Evolutionary conservation across 2,888 invertebrate species (phyloP), one percentile per base, ranked within the genome.

Genomic region (Habrosyne pyritoides): DNA sequence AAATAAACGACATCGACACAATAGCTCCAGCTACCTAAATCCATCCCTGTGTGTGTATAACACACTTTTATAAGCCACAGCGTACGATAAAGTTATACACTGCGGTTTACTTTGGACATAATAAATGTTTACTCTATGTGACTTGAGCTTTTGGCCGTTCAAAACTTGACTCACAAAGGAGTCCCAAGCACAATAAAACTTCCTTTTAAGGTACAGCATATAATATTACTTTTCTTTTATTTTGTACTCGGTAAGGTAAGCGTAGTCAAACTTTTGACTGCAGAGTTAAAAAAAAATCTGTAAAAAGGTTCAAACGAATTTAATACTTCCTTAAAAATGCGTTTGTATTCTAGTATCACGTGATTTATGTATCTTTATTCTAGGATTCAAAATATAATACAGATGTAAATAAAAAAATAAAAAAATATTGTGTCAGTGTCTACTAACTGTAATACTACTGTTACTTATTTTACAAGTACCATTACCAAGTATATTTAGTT

Each of bases 91-190:
- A 52, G 24, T 21, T 24, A 22, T 42, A 47, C 12, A 22, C 47
- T 28, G 28, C 21, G 46, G 52, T 57, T 55, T 57, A 55, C 60
- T 57, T 57, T 57, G 30, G 47, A 49, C 53, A 55, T 60, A 53
- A 57, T 60, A 57, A 60, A 60, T 55, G 55, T 49, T 49, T 10
- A 28, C 57, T 47, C 28, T 21, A 7, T 50, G 28, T 50, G 50
- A 50, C 54, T 47, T 52, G 30, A 55, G 51, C 52, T 47, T 28
- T 14, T 18, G 42, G 14, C 8, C 42, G 42, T 42, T 18, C 42
- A 24, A 49, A 52, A 33, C 50, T 28, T 21, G 21, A 28, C 49
- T 49, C 30, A 18, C 50, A 28, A 48, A 50, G 50, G 50, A 21
- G 28, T 28, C 26, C 21, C 22, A 28, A 49, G 18, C n/a, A 50